A percentile compares a stretch with the other conserved stretches of the same genome.
Conservation (phyloP, 2,113 vertebrate genomes). For the Ibidorhyncha struthersii region DNA sequence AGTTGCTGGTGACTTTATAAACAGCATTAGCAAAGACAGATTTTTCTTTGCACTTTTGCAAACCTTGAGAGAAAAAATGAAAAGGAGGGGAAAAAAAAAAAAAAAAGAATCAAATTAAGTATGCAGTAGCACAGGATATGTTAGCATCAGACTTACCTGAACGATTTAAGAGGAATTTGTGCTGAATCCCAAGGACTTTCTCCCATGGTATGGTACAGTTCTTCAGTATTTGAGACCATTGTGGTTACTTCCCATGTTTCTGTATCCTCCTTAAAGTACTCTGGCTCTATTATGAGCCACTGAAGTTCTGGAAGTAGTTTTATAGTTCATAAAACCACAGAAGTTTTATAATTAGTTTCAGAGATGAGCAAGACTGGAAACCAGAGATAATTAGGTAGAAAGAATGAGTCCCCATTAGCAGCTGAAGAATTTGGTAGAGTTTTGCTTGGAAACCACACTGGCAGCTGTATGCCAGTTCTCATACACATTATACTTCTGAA, state of each 20-base stretch:
- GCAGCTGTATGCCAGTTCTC: not conserved
- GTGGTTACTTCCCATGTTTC: not conserved
- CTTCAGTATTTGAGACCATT: not conserved
- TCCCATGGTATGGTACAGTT: not conserved
- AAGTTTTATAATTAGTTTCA: conserved; percentile 11
- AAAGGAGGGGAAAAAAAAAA: too few species aligned
- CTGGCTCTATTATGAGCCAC: not conserved
- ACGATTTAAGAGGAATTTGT: not conserved
- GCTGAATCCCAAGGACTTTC: not conserved
- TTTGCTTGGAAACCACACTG: not conserved
- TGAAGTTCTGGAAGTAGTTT: not conserved
- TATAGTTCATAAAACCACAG: not conserved
- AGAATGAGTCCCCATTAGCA: conserved; percentile 21
- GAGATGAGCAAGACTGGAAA: not conserved
- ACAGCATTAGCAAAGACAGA: not conserved
- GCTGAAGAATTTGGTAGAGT: conserved; percentile 23
- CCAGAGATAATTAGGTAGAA: conserved; percentile 15
- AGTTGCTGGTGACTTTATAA: not conserved
- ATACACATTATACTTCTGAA: not conserved
- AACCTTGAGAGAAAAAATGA: not conserved
- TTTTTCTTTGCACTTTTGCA: not conserved
- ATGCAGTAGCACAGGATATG: not conserved
- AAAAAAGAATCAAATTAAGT: not conserved
- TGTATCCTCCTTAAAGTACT: not conserved
- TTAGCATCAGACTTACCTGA: not conserved